phyloP scores from a whole-genome alignment of 2,113 vertebrate genomes.

The Nothocercus nigrocapillus region DNA sequence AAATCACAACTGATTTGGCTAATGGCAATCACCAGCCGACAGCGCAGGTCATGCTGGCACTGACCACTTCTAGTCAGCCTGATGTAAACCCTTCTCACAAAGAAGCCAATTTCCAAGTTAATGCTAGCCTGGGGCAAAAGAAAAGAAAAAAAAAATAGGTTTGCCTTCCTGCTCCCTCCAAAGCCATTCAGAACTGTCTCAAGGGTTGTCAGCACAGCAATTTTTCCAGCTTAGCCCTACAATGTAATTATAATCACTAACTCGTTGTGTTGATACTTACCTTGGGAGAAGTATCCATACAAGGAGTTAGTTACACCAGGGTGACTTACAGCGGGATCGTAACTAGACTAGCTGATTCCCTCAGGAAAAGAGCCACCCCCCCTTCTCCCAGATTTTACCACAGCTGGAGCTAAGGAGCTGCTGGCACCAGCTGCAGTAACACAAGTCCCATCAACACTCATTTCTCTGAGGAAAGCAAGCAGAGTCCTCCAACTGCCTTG shows the following conservation, averaged over 20 bases:
- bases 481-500: background rate
- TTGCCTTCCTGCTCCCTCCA: background rate
- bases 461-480: background rate
- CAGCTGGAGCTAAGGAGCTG: background rate
- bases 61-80: background rate
- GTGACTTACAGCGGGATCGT: background rate
- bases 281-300: constrained; percentile 51
- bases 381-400: background rate
- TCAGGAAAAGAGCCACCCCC: background rate
- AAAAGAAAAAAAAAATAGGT: background rate
- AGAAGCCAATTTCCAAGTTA: background rate
- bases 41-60: background rate
- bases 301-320: constrained; percentile 38
- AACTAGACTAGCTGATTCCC: background rate
- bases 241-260: background rate
- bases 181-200: background rate
- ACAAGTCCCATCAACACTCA: background rate
- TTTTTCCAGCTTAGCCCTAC: background rate
- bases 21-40: background rate
- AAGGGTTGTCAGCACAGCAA: background rate
- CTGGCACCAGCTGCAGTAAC: background rate
- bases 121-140: background rate
- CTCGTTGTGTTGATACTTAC: constrained; percentile 34
- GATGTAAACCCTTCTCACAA: background rate
- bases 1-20: background rate